Conservation (phyloP, 2,113 vertebrate genomes). For the Clarias magur region DNA sequence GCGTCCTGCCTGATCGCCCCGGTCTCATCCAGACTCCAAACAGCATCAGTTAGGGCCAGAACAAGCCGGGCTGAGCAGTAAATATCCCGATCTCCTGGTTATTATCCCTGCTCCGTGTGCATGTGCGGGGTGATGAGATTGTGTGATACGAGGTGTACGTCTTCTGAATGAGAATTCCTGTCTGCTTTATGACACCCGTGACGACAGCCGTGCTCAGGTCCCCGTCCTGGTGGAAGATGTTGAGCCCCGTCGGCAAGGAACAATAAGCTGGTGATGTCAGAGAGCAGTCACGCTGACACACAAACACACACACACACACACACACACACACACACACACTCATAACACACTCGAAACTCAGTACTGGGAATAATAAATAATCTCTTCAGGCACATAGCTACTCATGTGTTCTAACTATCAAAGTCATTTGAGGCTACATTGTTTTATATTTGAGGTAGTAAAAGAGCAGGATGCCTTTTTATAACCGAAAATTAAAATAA, state of each 20-base stretch:
- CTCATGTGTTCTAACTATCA: neutral
- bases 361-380: neutral
- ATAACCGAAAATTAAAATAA: neutral
- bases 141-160: conserved; percentile 38
- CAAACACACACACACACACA: neutral
- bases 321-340: neutral
- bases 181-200: conserved; percentile 36
- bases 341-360: neutral
- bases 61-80: conserved; percentile 22
- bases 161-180: conserved; percentile 44
- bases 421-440: neutral
- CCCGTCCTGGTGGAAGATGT: neutral
- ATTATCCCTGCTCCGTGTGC: conserved; percentile 6
- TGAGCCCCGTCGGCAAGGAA: neutral
- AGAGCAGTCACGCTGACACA: conserved; percentile 67
- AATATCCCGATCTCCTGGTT: conserved; percentile 33
- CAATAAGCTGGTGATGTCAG: conserved; percentile 75
- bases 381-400: neutral
- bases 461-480: neutral
- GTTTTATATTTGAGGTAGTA: neutral
- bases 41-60: conserved; percentile 18
- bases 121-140: conserved; percentile 26
- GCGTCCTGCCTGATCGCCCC: neutral
- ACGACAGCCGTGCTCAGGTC: conserved; percentile 26
- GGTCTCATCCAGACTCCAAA: conserved; percentile 16